Conservation (phyloP, 37 sponge, comb jelly and placozoan genomes). For the Halichondria panicea region DNA sequence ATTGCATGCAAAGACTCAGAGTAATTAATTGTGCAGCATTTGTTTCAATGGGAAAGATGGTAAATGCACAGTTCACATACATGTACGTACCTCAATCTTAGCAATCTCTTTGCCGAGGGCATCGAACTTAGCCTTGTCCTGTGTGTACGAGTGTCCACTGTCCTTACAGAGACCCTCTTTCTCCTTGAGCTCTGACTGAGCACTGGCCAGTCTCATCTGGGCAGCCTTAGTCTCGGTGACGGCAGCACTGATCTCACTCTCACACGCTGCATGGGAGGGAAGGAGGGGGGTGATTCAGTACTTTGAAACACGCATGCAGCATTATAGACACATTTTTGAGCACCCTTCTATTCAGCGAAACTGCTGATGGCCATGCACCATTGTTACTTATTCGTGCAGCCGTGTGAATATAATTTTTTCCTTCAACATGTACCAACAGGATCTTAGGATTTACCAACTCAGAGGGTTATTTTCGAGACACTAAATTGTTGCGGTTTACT, state of each 20-base stretch:
- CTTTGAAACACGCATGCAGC: no score
- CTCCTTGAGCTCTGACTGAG: constrained; percentile 77
- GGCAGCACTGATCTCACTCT: constrained; percentile 76
- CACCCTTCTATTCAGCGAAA: neutral
- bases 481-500: no score
- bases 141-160: constrained; percentile 58
- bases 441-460: no score
- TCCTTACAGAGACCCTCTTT: constrained; percentile 61
- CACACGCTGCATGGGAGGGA: constrained; percentile 46
- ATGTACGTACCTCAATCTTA: constrained; percentile 41
- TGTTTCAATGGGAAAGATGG: no score
- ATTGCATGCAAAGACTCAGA: no score
- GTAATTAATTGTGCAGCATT: no score
- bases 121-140: constrained; percentile 58
- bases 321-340: no score
- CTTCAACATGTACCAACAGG: no score
- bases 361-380: neutral
- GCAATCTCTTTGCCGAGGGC: constrained; percentile 42
- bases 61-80: no score
- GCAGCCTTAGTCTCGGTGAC: constrained; percentile 75
- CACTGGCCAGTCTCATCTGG: constrained; percentile 83
- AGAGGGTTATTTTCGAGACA: no score
- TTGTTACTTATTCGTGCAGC: no score
- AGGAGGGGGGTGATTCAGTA: neutral
- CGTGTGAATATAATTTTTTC: no score